These are phyloP conservation scores for Acromyrmex echinatior DNA, from an alignment of 1,140 invertebrate genomes.

Conservation along the genomic window DNA sequence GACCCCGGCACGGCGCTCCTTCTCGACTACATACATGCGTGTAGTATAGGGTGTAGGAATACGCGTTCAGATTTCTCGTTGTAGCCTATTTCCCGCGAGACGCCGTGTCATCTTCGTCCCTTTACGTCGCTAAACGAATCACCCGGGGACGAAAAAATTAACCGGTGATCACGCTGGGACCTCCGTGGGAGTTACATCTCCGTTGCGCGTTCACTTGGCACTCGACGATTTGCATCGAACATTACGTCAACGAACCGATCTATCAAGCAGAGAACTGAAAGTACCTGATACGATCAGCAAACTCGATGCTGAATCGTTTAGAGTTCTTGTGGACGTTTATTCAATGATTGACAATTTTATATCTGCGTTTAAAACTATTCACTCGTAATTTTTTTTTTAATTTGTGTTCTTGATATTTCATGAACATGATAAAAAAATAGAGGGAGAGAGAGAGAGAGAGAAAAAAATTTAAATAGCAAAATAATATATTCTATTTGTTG, in stretches of 20 bases:
- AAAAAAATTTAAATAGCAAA: not conserved
- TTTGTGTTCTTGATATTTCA: not conserved
- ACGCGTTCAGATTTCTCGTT: constrained; percentile 7
- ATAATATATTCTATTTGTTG: not conserved
- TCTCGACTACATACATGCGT: not conserved
- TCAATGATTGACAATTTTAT: not conserved
- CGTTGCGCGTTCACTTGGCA: constrained; percentile 64
- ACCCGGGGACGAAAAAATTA: constrained; percentile 59
- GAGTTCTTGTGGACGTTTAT: not conserved
- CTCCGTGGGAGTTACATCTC: constrained; percentile 53
- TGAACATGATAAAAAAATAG: not conserved
- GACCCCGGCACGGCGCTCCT: constrained; percentile 46
- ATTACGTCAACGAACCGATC: constrained; percentile 62
- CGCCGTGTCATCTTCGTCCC: constrained; percentile 47
- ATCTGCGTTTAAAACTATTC: not conserved
- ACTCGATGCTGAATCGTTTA: not conserved
- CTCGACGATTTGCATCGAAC: constrained; percentile 70
- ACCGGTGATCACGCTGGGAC: constrained; percentile 51
- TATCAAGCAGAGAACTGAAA: constrained; percentile 49
- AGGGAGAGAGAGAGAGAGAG: too few species aligned
- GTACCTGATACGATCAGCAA: constrained; percentile 67
- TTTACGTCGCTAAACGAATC: constrained; percentile 43
- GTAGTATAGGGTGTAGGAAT: not conserved
- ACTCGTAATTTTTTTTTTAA: not conserved
- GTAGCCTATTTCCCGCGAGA: not conserved